A percentile compares a stretch with the other conserved stretches of the same genome.
These are phyloP conservation scores for Metopolophium dirhodum DNA, from an alignment of 1,140 invertebrate genomes.

Conservation along the genomic window DNA sequence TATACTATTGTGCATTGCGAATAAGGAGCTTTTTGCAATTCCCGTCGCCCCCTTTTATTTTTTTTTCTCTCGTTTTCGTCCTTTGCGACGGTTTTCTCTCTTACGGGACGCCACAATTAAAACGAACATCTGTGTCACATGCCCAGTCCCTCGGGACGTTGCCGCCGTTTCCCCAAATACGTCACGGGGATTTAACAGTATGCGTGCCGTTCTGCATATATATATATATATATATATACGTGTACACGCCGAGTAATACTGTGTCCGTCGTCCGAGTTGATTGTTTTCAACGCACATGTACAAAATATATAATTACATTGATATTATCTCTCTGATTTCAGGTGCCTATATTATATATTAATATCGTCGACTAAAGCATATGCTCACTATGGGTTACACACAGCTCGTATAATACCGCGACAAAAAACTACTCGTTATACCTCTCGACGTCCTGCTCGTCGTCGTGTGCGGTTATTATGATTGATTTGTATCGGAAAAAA, in stretches of 20 bases:
- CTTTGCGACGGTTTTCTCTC: not conserved
- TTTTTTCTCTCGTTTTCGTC: not conserved
- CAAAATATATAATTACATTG: constrained; percentile 29
- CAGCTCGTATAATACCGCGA: not conserved
- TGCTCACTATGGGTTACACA: too few species aligned
- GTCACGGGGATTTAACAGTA: constrained; percentile 30
- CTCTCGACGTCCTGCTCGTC: not conserved
- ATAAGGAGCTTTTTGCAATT: constrained; percentile 15
- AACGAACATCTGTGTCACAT: constrained; percentile 45
- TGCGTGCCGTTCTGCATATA: not conserved
- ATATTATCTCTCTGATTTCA: not conserved
- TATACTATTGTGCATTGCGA: not conserved
- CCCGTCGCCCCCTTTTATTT: not conserved
- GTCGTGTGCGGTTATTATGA: not conserved
- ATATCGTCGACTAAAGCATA: not conserved
- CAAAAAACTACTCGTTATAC: not conserved
- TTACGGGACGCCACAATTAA: constrained; percentile 19
- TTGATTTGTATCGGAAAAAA: not conserved
- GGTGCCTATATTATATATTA: not conserved
- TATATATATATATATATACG: not conserved
- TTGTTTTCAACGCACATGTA: not conserved
- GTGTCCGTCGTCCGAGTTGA: not conserved
- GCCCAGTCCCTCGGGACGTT: not conserved
- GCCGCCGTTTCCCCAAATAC: constrained; percentile 27
- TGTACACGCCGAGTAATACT: not conserved